phyloP scores from a whole-genome alignment of 2,113 vertebrate species.

The Cavia porcellus region DNA sequence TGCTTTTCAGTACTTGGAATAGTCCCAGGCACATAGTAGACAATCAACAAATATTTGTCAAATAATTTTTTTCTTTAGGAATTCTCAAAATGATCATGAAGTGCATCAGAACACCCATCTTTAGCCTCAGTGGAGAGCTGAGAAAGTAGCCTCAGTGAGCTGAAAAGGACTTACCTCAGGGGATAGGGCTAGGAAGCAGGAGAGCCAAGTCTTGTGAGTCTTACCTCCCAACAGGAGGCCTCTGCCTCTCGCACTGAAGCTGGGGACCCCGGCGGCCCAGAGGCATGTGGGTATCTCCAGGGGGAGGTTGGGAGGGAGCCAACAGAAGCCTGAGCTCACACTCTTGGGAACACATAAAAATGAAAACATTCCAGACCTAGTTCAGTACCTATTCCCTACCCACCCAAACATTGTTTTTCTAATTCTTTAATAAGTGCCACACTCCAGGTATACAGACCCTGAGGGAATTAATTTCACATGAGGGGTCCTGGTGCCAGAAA shows the following conservation, averaged over 20 bases:
- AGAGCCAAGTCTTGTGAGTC: not conserved
- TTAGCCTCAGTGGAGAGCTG: not conserved
- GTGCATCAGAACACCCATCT: not conserved
- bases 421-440: not conserved
- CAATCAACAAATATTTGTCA: not conserved
- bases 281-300: not conserved
- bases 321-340: not conserved
- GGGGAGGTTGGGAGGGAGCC: not conserved
- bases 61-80: constrained; percentile 49
- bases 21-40: not conserved
- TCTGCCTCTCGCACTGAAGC: not conserved
- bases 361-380: not conserved
- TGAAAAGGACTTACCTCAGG: not conserved
- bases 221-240: not conserved
- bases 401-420: constrained; percentile 19
- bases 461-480: constrained; percentile 28
- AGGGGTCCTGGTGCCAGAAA: constrained; percentile 48
- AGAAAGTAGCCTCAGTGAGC: not conserved
- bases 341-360: not conserved
- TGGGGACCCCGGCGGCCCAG: not conserved
- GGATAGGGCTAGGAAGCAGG: not conserved
- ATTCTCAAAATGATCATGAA: not conserved
- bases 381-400: not conserved
- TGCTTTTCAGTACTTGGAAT: constrained; percentile 20
- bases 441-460: not conserved